Evolutionary conservation across 2,888 invertebrate species (phyloP).

Genomic region (Patella pellucida): DNA sequence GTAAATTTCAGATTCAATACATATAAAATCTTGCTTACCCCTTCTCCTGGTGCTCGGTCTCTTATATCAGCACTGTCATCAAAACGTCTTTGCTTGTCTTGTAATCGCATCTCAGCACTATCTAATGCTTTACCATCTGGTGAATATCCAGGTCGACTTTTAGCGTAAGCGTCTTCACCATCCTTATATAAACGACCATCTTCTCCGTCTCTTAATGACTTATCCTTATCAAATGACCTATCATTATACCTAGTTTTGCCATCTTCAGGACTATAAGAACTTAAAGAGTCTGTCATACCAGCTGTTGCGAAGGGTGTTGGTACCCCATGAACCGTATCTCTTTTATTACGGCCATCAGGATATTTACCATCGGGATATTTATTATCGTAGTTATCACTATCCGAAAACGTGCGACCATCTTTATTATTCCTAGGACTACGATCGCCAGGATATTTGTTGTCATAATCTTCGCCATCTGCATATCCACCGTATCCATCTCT

Average conservation of each 20-base stretch:
- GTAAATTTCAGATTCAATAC: too few species aligned
- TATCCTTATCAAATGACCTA: too few species aligned
- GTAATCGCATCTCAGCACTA: neutral
- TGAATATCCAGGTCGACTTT: neutral
- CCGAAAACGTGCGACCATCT: neutral
- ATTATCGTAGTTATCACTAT: slow-evolving; percentile 3
- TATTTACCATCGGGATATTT: neutral
- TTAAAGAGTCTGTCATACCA: neutral
- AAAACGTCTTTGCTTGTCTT: neutral
- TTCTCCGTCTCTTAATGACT: neutral
- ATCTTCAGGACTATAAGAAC: neutral
- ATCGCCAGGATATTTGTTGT: neutral
- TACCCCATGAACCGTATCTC: neutral
- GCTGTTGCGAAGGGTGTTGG: neutral
- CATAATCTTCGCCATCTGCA: neutral
- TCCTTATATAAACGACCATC: neutral
- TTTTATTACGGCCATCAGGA: neutral
- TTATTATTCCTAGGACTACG: neutral
- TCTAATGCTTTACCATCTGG: neutral
- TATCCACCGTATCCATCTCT: neutral
- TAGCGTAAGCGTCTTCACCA: neutral
- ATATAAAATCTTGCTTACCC: neutral
- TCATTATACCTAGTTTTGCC: neutral
- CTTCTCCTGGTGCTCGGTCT: neutral
- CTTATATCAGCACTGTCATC: slow-evolving; percentile 9